Evolutionary conservation across 2,113 vertebrate genomes (phyloP), one percentile per base, ranked within the genome.

Genomic region (Nesogale talazaci): DNA sequence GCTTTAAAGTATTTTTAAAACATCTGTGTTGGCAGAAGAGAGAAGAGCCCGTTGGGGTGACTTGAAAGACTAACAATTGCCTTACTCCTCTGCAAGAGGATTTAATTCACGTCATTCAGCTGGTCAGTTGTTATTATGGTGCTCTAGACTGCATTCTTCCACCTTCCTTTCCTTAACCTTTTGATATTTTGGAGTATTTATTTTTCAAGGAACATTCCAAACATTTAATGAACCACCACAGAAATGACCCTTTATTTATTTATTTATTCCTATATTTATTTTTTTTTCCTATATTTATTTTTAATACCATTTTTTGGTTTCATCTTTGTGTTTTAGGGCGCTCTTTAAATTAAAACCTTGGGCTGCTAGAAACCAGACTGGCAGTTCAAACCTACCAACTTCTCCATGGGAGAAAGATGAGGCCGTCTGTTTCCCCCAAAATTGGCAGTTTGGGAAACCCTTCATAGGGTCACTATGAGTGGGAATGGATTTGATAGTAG

Each of bases 311-410:
- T 5, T 46, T 77, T 80, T 15, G 63, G 31, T 69, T 93, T 88
- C 20, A 83, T 3, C 27, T 89, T n/a, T 95, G 38, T 57, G 31
- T 91, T 93, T 89, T 89, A n/a, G 40, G 77, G 29, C 3, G 42
- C 3, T 3, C 14, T 82, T 90, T 81, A 74, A n/a, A 19, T 6
- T 46, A 46, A 46, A 46, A 46, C 42, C 5, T 46, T 46, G 42
- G 42, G 42, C 42, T 46, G 42, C 42, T 46, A 46, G 10, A 46
- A 5, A 46, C 42, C 5, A 46, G 10, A 10, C 42, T 46, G 42
- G 5, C 42, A 46, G 42, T 46, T 46, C 42, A 46, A 46, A 46
- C 42, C 42, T 46, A 46, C 42, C 42, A 46, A 46, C 42, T 46
- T 46, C 42, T 46, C 42, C 42, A 10, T 46, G 42, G 42, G 42